Percentiles rank a stretch among this genome's conserved stretches.
Evolutionary conservation across 2,797 vertebrate species (phyloP).

Genomic region (Melanotaenia parkinsoni): DNA sequence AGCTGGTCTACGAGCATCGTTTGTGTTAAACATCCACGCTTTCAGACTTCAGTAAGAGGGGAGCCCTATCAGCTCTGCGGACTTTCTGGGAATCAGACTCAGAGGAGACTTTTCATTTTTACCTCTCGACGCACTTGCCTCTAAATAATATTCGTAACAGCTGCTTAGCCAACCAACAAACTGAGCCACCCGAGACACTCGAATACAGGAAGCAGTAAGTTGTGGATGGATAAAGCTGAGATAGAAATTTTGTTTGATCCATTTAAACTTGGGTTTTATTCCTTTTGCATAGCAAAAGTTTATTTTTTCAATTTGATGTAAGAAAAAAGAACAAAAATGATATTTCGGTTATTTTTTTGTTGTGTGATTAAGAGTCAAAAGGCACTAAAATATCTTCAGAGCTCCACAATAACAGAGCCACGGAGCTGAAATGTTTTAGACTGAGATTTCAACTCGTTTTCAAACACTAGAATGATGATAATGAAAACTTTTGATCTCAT

Average conservation of each 20-base stretch:
- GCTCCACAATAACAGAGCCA: neutral
- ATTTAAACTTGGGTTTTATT: neutral
- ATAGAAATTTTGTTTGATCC: neutral
- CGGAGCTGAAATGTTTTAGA: neutral
- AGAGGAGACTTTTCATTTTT: neutral
- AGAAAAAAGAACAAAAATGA: neutral
- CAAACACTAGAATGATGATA: neutral
- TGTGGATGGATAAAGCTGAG: neutral
- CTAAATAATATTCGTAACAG: slow-evolving; percentile 1
- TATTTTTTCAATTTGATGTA: neutral
- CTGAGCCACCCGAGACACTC: slow-evolving; percentile 16
- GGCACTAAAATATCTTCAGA: neutral
- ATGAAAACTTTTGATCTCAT: neutral
- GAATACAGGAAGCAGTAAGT: slow-evolving; percentile 21
- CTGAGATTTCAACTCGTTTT: neutral
- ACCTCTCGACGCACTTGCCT: neutral
- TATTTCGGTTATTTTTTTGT: neutral
- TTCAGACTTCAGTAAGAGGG: neutral
- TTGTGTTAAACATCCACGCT: neutral
- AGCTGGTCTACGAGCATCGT: slow-evolving; percentile 30
- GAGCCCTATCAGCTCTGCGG: neutral
- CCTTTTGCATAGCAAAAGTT: neutral
- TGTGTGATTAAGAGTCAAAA: neutral
- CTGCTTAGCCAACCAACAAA: slow-evolving; percentile 29
- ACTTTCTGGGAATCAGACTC: neutral